Percentiles rank a stretch among this genome's conserved stretches.
Evolutionary conservation across 1,140 invertebrate genomes (phyloP).

Genomic region (Cryptotermes secundus): DNA sequence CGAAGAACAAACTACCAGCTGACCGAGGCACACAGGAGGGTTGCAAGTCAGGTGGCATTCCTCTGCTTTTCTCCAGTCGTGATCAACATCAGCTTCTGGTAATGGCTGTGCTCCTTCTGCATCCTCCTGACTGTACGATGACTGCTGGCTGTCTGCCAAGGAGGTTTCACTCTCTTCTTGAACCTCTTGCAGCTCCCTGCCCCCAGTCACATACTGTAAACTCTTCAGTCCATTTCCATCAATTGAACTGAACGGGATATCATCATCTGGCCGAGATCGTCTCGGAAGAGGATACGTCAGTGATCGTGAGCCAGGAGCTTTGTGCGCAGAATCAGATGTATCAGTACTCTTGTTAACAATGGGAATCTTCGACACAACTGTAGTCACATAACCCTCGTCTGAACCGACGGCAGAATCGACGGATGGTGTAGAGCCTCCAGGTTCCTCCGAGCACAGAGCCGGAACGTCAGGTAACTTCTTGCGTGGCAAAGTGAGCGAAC

Average conservation of each 20-base stretch:
- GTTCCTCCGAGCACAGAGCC: slow-evolving; percentile 39
- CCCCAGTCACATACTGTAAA: slow-evolving; percentile 43
- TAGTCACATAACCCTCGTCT: slow-evolving; percentile 53
- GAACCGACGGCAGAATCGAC: slow-evolving; percentile 61
- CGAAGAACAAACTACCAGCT: too few relatives aligned
- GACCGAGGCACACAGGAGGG: too few relatives aligned
- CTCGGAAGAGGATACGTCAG: slow-evolving; percentile 35
- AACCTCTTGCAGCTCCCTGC: slow-evolving; percentile 50
- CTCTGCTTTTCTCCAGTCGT: too few relatives aligned
- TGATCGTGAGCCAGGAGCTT: slow-evolving; percentile 27
- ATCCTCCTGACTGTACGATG: slow-evolving; percentile 44
- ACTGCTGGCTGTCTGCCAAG: slow-evolving; percentile 40
- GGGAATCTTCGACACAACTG: slow-evolving; percentile 21
- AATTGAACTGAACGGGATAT: slow-evolving; percentile 35
- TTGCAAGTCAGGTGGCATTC: too few relatives aligned
- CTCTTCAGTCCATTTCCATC: slow-evolving; percentile 52
- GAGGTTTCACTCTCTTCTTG: slow-evolving; percentile 55
- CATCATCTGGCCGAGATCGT: slow-evolving; percentile 31
- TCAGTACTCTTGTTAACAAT: not conserved
- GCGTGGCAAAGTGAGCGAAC: slow-evolving; percentile 38
- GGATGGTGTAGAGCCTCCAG: slow-evolving; percentile 55
- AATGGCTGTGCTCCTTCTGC: slow-evolving; percentile 40
- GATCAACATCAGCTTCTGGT: too few relatives aligned
- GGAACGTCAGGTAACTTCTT: slow-evolving; percentile 37
- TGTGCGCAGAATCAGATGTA: not conserved